Evolutionary conservation across 2,113 vertebrate species (phyloP).

Genomic region (Chroicocephalus ridibundus): DNA sequence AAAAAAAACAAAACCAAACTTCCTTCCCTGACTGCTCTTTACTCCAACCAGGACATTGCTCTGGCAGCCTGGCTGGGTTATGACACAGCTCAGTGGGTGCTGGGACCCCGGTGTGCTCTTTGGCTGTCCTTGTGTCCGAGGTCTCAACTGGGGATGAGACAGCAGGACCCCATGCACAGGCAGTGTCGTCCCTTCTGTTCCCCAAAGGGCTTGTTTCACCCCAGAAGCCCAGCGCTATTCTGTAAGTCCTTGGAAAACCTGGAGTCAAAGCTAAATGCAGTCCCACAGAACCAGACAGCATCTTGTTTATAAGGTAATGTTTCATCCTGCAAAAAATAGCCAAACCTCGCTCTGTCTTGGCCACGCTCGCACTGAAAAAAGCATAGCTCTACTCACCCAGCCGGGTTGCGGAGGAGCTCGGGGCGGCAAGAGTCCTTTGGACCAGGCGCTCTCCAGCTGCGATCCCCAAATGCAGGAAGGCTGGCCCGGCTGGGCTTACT

Average conservation of each 20-base stretch:
- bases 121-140: fast-evolving
- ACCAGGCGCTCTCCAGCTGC: background rate
- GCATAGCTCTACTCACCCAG: slow-evolving; percentile 53
- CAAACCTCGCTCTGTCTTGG: background rate
- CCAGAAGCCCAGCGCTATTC: background rate
- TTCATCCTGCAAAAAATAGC: background rate
- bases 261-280: background rate
- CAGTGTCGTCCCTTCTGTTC: background rate
- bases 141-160: background rate
- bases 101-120: fast-evolving
- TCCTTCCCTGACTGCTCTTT: background rate
- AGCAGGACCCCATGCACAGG: fast-evolving
- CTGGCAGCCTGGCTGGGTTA: background rate
- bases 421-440: background rate
- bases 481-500: slow-evolving; percentile 63
- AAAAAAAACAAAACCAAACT: background rate
- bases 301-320: background rate
- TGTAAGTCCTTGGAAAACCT: background rate
- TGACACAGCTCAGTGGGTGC: fast-evolving
- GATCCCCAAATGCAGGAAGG: slow-evolving; percentile 59
- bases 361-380: fast-evolving
- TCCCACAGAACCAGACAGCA: background rate
- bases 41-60: fast-evolving
- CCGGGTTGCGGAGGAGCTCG: background rate
- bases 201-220: background rate